Evolutionary conservation across 2,113 vertebrate genomes (phyloP).

Genomic region (Furnarius figulus): DNA sequence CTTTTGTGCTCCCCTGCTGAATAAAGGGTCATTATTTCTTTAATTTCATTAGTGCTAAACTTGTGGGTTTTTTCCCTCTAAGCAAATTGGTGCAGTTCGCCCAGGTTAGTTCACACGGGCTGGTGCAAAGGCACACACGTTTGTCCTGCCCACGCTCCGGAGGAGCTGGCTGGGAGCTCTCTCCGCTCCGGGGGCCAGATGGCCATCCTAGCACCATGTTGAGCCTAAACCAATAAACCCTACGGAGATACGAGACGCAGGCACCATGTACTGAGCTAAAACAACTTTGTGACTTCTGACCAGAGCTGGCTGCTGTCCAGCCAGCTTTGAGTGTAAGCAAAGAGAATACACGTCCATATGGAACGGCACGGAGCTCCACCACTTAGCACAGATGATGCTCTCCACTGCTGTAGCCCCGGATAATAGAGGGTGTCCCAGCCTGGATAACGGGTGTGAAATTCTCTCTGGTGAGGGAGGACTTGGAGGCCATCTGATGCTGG

Average conservation of each 20-base stretch:
- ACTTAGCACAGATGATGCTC: slow-evolving; percentile 16
- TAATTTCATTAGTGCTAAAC: not conserved
- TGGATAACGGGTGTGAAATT: slow-evolving; percentile 21
- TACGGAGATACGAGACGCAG: not conserved
- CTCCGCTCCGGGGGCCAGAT: slow-evolving; percentile 35
- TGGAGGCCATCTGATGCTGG: slow-evolving; percentile 28
- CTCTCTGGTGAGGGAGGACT: not conserved
- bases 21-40: not conserved
- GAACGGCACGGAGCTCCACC: slow-evolving; percentile 34
- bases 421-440: slow-evolving; percentile 40
- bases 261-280: slow-evolving; percentile 35
- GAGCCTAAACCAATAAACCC: slow-evolving; percentile 44
- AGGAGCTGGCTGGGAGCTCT: not conserved
- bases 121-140: not conserved
- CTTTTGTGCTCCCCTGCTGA: fast-evolving
- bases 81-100: not conserved
- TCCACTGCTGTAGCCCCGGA: slow-evolving; percentile 13
- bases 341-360: slow-evolving; percentile 43
- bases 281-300: slow-evolving; percentile 65
- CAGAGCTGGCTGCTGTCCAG: slow-evolving; percentile 59
- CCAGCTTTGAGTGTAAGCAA: slow-evolving; percentile 14
- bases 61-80: not conserved
- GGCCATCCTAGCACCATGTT: not conserved
- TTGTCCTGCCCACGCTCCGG: slow-evolving; percentile 28
- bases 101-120: not conserved